Percentiles rank a stretch among this genome's conserved stretches.
phyloP scores from a whole-genome alignment of 2,888 invertebrate species.

The Merodon equestris region DNA sequence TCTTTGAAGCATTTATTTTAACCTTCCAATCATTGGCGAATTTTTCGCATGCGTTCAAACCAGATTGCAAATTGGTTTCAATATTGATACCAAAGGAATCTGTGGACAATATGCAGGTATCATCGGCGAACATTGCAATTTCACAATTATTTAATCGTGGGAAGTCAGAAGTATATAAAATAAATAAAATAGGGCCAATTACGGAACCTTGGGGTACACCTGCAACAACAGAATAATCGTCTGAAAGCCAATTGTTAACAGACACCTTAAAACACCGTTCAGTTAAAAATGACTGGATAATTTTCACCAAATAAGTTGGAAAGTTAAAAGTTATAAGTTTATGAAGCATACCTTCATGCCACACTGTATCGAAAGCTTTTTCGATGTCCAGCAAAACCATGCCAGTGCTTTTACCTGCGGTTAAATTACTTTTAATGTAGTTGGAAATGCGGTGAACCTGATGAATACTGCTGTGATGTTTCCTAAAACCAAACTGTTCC shows the following conservation, averaged over 20 bases:
- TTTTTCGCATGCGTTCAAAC: not conserved
- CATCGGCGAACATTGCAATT: conserved; percentile 53
- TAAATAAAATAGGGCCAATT: conserved; percentile 64
- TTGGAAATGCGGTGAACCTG: conserved; percentile 12
- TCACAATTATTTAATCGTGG: conserved; percentile 16
- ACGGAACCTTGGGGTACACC: conserved; percentile 28
- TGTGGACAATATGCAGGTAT: conserved; percentile 58
- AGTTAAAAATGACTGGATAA: conserved; percentile 56
- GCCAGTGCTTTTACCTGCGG: conserved; percentile 55
- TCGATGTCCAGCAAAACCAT: conserved; percentile 72
- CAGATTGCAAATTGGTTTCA: conserved; percentile 22
- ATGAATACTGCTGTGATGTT: conserved; percentile 7
- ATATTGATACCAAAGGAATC: conserved; percentile 12
- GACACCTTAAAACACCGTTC: conserved; percentile 16
- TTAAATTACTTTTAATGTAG: conserved; percentile 11
- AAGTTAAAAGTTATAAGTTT: conserved; percentile 44
- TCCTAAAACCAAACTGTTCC: conserved; percentile 22
- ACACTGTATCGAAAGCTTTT: conserved; percentile 74
- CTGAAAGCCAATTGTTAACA: conserved; percentile 17
- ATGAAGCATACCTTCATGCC: conserved; percentile 71
- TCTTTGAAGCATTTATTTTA: conserved; percentile 3
- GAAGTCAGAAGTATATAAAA: conserved; percentile 68
- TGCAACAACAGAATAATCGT: not conserved
- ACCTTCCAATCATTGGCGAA: conserved; percentile 2
- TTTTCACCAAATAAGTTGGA: conserved; percentile 65